Conservation (phyloP, 2,888 invertebrate genomes). For the Ctenicera cuprea region DNA sequence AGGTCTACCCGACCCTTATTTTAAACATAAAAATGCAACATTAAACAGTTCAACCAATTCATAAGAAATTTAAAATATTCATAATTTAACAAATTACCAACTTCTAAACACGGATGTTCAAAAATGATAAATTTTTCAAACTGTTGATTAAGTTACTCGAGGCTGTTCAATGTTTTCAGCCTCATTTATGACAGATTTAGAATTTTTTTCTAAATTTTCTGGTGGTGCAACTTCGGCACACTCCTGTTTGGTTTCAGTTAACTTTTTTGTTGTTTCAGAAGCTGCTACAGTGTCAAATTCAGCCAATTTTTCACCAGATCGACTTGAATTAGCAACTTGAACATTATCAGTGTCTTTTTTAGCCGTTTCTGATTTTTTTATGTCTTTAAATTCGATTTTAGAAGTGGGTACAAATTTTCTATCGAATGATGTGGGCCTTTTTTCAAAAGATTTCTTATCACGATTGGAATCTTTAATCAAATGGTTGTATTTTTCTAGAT, state of each 20-base stretch:
- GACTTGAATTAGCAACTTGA: conserved; percentile 17
- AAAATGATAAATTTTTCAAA: neutral
- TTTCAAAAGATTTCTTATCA: conserved; percentile 62
- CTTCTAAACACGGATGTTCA: neutral
- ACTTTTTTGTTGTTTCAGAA: neutral
- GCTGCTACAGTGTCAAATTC: neutral
- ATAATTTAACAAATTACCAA: neutral
- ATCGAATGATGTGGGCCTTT: conserved; percentile 47
- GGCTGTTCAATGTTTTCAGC: conserved; percentile 8
- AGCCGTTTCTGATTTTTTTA: conserved; percentile 24
- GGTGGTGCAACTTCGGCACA: neutral
- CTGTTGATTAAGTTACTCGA: conserved; percentile 33
- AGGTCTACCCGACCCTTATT: too few relatives aligned
- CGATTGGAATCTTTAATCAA: conserved; percentile 76
- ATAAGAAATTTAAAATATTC: neutral
- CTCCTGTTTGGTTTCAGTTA: neutral
- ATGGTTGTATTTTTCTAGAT: conserved; percentile 91
- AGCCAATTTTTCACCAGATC: neutral
- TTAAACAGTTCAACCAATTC: neutral
- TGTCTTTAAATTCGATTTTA: conserved; percentile 41
- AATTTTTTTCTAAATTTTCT: conserved; percentile 9
- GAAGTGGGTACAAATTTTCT: conserved; percentile 42
- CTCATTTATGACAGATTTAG: neutral
- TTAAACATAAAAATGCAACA: too few relatives aligned
- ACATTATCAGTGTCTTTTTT: neutral